Base-by-base conservation (phyloP, 2,888 invertebrate genomes). In the Rhagophthalmus giganteus region DNA sequence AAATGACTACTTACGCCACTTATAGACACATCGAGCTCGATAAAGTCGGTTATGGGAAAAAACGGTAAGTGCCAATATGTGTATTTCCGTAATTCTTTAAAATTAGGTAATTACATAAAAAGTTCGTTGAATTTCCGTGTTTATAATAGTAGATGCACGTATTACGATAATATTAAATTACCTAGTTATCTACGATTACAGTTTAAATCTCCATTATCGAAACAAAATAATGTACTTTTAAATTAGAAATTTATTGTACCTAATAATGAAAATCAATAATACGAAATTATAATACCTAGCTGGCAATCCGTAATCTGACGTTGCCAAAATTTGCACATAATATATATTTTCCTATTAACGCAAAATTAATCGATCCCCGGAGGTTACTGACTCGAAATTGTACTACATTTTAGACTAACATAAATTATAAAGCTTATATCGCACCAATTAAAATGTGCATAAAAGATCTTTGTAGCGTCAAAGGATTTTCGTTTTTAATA, bases 21-120 rank as follows among this genome's bases (percentile, higher is more conserved):
- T 93, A 91, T 82, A 89, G 92, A 79, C 92, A 93, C 79, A 87
- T 94, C 77, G 93, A 93, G 80, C 86, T 94, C 69, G 92, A 92
- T 83, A 91, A 92, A 79, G 88, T 93, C 75, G 93, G 93, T 76
- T 89, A 88, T 78, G 90, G 92, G 75, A 94, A 94, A 79, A 90
- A 90, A 80, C 90, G 92, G 93, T 93, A 79, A 81, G 37, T 37
- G 11, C 13, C 11, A n/a, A n/a, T 15, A 10, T 20, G 3, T 15
- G 16, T 32, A 32, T 14, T 32, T 32, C n/a, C n/a, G n/a, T 8
- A 13, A 32, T 32, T 32, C 15, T 9, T 20, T 20, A 7, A 20
- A 20, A 20, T 7, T 20, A 20, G 20, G 7, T 20, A 7, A 5
- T 20, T 20, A n/a, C n/a, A n/a, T n/a, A n/a, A n/a, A n/a, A n/a